phyloP scores from a whole-genome alignment of 2,888 invertebrate genomes.

The Leptarthrus brevirostris region DNA sequence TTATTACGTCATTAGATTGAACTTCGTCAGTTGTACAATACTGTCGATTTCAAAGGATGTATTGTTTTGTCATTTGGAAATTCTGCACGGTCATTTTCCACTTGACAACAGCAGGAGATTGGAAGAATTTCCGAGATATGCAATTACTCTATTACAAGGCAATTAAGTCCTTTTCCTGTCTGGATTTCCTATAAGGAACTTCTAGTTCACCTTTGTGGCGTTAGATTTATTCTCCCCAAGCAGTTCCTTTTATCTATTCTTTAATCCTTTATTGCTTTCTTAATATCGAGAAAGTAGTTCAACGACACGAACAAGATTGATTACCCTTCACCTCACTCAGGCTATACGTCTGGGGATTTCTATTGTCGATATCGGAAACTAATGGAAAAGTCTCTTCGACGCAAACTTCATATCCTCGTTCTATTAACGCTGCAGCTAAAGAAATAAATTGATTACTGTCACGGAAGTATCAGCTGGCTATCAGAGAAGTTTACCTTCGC shows the following conservation, averaged over 20 bases:
- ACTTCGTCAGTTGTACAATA: conserved; percentile 6
- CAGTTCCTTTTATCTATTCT: conserved; percentile 23
- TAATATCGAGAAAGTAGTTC: conserved; percentile 32
- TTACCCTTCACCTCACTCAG: conserved; percentile 29
- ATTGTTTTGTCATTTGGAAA: conserved; percentile 43
- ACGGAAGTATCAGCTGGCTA: conserved; percentile 62
- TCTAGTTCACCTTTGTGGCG: not conserved
- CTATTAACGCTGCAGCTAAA: conserved; percentile 41
- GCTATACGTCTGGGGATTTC: conserved; percentile 39
- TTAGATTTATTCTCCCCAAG: not conserved
- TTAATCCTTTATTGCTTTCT: conserved; percentile 43
- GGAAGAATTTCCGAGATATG: not conserved
- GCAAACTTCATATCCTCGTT: conserved; percentile 12
- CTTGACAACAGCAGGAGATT: not conserved
- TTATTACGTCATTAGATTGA: conserved; percentile 48
- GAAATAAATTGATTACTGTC: conserved; percentile 67
- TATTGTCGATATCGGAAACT: conserved; percentile 20
- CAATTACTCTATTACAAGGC: not conserved
- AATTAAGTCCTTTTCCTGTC: not conserved
- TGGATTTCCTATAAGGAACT: not conserved
- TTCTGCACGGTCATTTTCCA: conserved; percentile 42
- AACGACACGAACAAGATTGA: conserved; percentile 41
- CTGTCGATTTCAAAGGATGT: not conserved
- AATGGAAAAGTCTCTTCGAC: conserved; percentile 28
- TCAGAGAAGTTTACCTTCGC: conserved; percentile 43